These are phyloP conservation scores for Oryzias sinensis DNA, from an alignment of 2,797 vertebrate species.

Conservation along the genomic window DNA sequence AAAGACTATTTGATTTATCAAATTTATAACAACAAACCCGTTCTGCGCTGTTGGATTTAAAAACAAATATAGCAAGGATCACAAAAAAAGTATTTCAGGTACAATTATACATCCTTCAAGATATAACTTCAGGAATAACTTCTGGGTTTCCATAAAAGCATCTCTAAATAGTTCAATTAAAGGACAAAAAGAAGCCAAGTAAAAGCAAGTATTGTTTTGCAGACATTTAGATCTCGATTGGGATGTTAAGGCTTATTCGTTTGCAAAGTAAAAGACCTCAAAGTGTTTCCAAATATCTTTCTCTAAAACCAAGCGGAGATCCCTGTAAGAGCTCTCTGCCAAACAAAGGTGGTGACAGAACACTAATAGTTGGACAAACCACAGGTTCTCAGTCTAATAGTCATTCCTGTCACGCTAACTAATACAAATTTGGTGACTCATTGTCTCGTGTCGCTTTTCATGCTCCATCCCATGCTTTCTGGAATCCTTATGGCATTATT, in stretches of 20 bases:
- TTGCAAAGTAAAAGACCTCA: slow-evolving; percentile 36
- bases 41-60: slow-evolving; percentile 37
- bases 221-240: slow-evolving; percentile 66
- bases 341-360: slow-evolving; percentile 32
- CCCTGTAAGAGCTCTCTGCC: slow-evolving; percentile 29
- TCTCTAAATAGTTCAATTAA: slow-evolving; percentile 29
- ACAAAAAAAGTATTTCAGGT: slow-evolving; percentile 7
- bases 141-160: slow-evolving; percentile 27
- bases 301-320: slow-evolving; percentile 47
- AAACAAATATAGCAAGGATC: slow-evolving; percentile 26
- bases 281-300: slow-evolving; percentile 46
- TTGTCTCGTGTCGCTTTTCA: slow-evolving; percentile 24
- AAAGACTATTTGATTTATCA: slow-evolving; percentile 26
- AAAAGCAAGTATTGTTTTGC: slow-evolving; percentile 39
- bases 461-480: slow-evolving; percentile 26
- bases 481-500: slow-evolving; percentile 31
- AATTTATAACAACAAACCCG: slow-evolving; percentile 53
- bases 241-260: slow-evolving; percentile 57
- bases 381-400: slow-evolving; percentile 25
- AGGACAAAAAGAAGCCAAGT: slow-evolving; percentile 34
- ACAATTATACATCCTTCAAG: slow-evolving; percentile 16
- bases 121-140: slow-evolving; percentile 15
- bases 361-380: slow-evolving; percentile 42
- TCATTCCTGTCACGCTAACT: slow-evolving; percentile 29
- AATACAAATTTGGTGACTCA: slow-evolving; percentile 31